Conservation (phyloP, 2,113 vertebrate genomes). For the Rynchops niger region DNA sequence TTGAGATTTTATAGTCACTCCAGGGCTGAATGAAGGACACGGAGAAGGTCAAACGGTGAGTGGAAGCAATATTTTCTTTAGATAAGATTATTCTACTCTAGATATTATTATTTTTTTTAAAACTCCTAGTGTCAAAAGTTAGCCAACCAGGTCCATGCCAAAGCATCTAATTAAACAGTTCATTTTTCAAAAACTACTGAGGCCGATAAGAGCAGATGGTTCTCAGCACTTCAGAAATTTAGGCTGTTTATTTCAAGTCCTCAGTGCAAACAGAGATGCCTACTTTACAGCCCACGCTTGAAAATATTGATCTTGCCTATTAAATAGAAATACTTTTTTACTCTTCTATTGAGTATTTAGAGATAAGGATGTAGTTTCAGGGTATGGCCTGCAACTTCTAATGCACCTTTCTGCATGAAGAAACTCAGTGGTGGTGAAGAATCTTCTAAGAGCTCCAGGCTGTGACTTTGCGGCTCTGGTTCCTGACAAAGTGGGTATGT, state of each 20-base stretch:
- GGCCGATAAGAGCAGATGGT: not conserved
- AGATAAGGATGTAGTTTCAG: not conserved
- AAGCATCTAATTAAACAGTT: not conserved
- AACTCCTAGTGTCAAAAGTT: not conserved
- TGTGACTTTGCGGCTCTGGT: not conserved
- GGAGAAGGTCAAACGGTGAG: not conserved
- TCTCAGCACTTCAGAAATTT: not conserved
- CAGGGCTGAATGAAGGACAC: not conserved
- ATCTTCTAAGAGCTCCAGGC: not conserved
- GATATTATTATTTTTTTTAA: not conserved
- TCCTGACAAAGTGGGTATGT: accelerated
- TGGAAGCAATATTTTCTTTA: not conserved
- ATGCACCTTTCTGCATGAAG: not conserved
- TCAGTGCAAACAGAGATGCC: not conserved
- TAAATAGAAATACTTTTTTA: not conserved
- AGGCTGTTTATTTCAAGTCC: not conserved
- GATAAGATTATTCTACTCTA: not conserved
- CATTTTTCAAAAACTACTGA: not conserved
- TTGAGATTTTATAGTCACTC: not conserved
- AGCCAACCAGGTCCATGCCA: not conserved
- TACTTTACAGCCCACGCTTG: not conserved
- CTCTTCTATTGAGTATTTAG: not conserved
- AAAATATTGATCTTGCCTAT: not conserved
- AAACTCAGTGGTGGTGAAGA: not conserved
- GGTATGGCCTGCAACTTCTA: not conserved